Evolutionary conservation across 2,113 vertebrate genomes (phyloP), one percentile per base, ranked within the genome.

Genomic region (Camelus dromedarius): DNA sequence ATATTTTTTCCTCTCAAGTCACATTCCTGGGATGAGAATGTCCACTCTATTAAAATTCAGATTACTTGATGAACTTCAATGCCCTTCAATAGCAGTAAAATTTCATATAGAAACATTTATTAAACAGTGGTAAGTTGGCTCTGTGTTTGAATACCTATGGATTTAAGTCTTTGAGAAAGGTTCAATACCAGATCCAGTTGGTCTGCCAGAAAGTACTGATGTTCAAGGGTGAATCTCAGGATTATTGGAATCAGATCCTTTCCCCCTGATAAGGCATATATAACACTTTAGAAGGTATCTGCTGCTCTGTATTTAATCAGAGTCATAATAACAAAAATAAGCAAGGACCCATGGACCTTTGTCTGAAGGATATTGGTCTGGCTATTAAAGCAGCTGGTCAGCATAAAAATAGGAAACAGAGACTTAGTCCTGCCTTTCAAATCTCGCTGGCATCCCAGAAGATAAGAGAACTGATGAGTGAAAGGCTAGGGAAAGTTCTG

Each of bases 281-380:
- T 0, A 15, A 58, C 2, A 3, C 42, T 81, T 82, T 52, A 60
- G 81, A 93, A 76, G 76, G 15, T 22, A 35, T 56, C 81, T 32
- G 54, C 19, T 83, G 14, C 62, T 96, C 62, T 70, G 3, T 42
- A 54, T 54, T 92, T 92, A 80, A 94, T 84, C 54, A 83, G 88
- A 97, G 81, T 54, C 54, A 52, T 81, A 60, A 50, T 28, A 88
- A 38, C 35, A 56, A 76, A 95, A 94, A 67, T 38, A 87, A 94
- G 1, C 42, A n/a, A 75, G 26, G 69, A 64, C 76, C 19, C 8
- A 7, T 5, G 80, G 79, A 81, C 11, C 20, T 91, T 70, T 81
- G 60, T 69, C 73, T 69, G 84, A 96, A 91, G 48, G 50, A 58
- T 87, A 76, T 62, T 92, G 66, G 38, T 82, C 76, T 80, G n/a